A percentile compares a stretch with the other conserved stretches of the same genome.
phyloP scores from a whole-genome alignment of 2,113 vertebrate species.

The Prionailurus viverrinus region DNA sequence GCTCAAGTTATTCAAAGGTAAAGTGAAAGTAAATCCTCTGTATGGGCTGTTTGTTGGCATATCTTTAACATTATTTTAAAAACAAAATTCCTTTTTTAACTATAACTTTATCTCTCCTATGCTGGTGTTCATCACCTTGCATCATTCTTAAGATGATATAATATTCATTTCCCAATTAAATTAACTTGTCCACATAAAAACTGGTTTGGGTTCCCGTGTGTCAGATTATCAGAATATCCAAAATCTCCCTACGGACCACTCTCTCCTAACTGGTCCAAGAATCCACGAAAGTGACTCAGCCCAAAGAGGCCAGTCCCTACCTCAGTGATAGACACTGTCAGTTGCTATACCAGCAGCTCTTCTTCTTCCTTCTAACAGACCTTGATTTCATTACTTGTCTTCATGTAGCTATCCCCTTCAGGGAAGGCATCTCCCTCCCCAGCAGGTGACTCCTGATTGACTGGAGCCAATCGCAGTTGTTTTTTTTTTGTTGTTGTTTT shows the following conservation, averaged over 20 bases:
- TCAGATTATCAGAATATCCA: background rate
- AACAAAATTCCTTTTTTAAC: background rate
- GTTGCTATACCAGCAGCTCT: background rate
- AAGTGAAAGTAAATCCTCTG: background rate
- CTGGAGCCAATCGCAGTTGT: background rate
- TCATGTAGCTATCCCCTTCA: background rate
- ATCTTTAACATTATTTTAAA: background rate
- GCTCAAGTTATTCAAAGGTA: background rate
- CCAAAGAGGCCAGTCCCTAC: background rate
- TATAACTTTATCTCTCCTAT: background rate
- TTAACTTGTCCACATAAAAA: conserved; percentile 24
- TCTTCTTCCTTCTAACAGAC: background rate
- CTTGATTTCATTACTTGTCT: background rate
- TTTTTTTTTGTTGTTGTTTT: too few species aligned
- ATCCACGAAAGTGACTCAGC: background rate
- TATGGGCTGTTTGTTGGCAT: background rate
- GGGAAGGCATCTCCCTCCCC: background rate
- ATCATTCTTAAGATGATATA: background rate
- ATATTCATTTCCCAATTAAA: background rate
- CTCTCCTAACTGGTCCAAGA: background rate
- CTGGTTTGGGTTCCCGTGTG: background rate
- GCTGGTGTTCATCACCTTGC: background rate
- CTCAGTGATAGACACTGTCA: background rate
- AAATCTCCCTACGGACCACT: background rate
- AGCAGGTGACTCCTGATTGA: background rate